Evolutionary conservation across 2,888 invertebrate species (phyloP).

Genomic region (Leptinotarsa haldemani): DNA sequence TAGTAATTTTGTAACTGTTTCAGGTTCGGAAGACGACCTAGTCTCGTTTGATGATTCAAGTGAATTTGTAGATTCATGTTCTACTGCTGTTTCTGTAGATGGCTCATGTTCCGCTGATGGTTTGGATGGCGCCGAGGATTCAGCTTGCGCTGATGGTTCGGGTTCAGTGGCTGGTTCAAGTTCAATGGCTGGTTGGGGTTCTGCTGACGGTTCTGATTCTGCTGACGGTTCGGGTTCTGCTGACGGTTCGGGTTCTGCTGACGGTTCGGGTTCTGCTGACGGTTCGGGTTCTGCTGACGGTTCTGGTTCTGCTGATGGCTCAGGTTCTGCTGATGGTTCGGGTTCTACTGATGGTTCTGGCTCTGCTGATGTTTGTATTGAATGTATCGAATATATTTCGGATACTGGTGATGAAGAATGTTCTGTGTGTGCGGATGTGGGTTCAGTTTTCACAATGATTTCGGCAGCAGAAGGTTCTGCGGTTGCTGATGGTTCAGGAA

Average conservation of each 20-base stretch:
- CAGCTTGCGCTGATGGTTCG: slow-evolving; percentile 48
- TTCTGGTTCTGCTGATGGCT: slow-evolving; percentile 51
- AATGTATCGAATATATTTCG: neutral
- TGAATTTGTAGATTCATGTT: slow-evolving; percentile 57
- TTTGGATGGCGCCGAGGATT: slow-evolving; percentile 52
- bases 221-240: slow-evolving; percentile 49
- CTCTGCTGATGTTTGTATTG: slow-evolving; percentile 45
- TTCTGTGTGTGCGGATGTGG: slow-evolving; percentile 28
- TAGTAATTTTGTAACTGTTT: slow-evolving; percentile 42
- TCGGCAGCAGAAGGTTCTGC: slow-evolving; percentile 57
- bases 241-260: slow-evolving; percentile 33
- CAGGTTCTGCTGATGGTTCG: slow-evolving; percentile 56
- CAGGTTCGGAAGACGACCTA: slow-evolving; percentile 32
- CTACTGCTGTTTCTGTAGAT: slow-evolving; percentile 65
- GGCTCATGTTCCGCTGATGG: slow-evolving; percentile 63
- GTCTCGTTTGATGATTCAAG: slow-evolving; percentile 51
- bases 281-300: slow-evolving; percentile 52
- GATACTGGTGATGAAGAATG: slow-evolving; percentile 31
- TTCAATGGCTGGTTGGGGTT: slow-evolving; percentile 53
- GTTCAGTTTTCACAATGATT: slow-evolving; percentile 46
- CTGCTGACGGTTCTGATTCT: slow-evolving; percentile 47
- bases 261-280: slow-evolving; percentile 23
- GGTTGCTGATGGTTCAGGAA: slow-evolving; percentile 52
- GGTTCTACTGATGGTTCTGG: slow-evolving; percentile 54
- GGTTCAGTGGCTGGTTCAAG: slow-evolving; percentile 53